Base-by-base conservation (phyloP, 2,797 vertebrate genomes). In the Limnodromus scolopaceus region DNA sequence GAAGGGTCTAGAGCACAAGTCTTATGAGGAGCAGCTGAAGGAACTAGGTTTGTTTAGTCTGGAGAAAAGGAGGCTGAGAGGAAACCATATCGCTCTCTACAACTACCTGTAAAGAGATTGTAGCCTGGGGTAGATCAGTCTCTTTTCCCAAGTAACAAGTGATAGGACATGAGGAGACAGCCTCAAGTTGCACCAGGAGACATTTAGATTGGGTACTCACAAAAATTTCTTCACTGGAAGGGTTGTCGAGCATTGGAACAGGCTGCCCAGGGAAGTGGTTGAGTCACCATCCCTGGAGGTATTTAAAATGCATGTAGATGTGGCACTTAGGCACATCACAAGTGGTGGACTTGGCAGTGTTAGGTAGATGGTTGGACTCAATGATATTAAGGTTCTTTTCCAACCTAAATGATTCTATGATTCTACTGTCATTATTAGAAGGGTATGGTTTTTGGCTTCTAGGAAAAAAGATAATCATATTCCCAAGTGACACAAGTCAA, bases 41-140 rank as follows among this genome's bases (percentile, higher is more conserved):
- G 30, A 87, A 20, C 19, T 22, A 24, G 15, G 5, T 27, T 51
- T 15, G 7, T 48, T 63, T 48, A 41, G 13, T 2, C 8, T 34
- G 20, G 41, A 55, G 48, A 55, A 71, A 4, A 48, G 11, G 4
- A 64, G 12, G 7, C 30, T 48, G 2, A 65, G 19, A n/a, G 32
- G 32, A 61, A 32, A 64, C 58, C 4, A 23, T 45, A 17, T n/a
- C 0, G 1, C 11, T 15, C 27, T 28, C 45, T 60, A 38, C 20
- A 70, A 20, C 27, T 48, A 10, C 14, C 28, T 46, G 15, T 55
- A 34, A n/a, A 6, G 27, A 27, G 18, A 9, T 14, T 17, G 11
- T n/a, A 32, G 9, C 0, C 7, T 38, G 27, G 17, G 27, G 5
- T 14, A 14, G 4, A 18, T n/a, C 0, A 0, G 24, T 39, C 28